Base-by-base conservation (phyloP, 1,140 invertebrate species). In the Parapsyche elsis region DNA sequence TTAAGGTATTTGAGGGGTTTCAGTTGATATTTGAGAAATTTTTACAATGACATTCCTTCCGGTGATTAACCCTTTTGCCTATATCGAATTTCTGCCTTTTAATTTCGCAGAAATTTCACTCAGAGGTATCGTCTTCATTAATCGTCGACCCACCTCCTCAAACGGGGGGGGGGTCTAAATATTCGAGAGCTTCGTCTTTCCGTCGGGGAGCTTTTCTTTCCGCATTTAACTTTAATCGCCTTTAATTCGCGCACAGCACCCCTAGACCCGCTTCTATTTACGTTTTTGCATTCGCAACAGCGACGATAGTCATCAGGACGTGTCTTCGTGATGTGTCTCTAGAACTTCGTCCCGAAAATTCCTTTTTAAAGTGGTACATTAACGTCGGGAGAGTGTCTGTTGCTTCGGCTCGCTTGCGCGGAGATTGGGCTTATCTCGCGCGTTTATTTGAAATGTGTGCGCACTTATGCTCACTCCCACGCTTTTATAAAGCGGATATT, bases 141-240 rank as follows among this genome's bases (percentile, higher is more conserved):
- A 38, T 38, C 30, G 30, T n/a, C n/a, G n/a, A n/a, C 30, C 30
- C 30, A 38, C 30, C 30, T 38, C 2, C 2, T 4, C 1, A 38
- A 38, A 7, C 2, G 7, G 7, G 30, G 30, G 30, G 30, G 7
- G 1, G 30, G 30, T 38, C 30, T 7, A 38, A n/a, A n/a, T n/a
- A n/a, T n/a, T 38, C 7, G 30, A 1, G 30, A 38, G 1, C 30
- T 38, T 38, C 30, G 30, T 38, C 30, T n/a, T n/a, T 38, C 30
- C 30, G 30, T 38, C 30, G 30, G 7, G 30, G 30, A 38, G 30
- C 30, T 38, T 38, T 38, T 7, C 30, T 38, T 38, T 38, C 30
- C 1, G 30, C 30, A 61, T 19, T 61, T 61, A 61, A 61, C 57
- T 61, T 61, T 61, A 61, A 61, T 61, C 57, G 57, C 57, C n/a